Evolutionary conservation across 2,113 vertebrate species (phyloP).

Genomic region (Axis porcinus): DNA sequence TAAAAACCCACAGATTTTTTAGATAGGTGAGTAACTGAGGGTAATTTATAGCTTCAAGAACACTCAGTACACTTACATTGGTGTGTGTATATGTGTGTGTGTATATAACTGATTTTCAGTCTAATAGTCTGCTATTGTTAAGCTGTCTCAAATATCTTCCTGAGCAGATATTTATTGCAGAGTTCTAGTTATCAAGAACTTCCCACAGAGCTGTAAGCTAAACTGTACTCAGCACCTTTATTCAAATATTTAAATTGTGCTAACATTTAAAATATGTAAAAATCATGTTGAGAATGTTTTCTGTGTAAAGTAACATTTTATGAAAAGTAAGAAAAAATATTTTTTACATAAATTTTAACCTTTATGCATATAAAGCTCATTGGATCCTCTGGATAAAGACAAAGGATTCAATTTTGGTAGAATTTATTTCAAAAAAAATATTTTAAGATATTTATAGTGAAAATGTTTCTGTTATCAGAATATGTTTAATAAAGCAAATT

Average conservation of each 20-base stretch:
- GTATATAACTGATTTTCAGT: neutral
- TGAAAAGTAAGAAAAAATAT: neutral
- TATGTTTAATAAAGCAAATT: neutral
- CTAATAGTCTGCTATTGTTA: neutral
- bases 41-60: neutral
- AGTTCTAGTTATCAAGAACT: neutral
- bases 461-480: neutral
- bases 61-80: neutral
- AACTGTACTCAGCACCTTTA: neutral
- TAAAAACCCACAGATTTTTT: conserved; percentile 6
- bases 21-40: conserved; percentile 1
- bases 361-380: neutral
- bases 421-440: neutral
- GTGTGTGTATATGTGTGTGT: neutral
- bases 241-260: neutral
- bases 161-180: neutral
- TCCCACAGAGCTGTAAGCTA: neutral
- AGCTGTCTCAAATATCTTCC: neutral
- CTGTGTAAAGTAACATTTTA: neutral
- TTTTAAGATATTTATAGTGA: neutral
- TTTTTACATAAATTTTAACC: neutral
- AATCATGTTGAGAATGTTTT: neutral
- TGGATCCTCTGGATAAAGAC: neutral
- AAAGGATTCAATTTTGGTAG: neutral
- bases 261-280: neutral